Conservation (phyloP, 2,113 vertebrate genomes). For the Cololabis saira region DNA sequence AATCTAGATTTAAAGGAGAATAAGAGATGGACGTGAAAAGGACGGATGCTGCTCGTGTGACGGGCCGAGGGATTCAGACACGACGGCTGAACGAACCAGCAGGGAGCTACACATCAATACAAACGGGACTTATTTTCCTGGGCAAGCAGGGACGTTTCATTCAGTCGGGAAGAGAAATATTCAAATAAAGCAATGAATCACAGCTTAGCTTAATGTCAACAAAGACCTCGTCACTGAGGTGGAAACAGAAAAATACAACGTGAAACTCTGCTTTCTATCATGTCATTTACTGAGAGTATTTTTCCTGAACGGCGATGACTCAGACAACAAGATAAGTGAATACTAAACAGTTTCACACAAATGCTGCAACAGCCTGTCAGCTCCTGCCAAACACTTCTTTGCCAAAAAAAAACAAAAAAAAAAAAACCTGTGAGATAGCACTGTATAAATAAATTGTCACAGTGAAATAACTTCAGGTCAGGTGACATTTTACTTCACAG, state of each 20-base stretch:
- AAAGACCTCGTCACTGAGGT: too few species aligned
- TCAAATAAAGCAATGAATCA: neutral
- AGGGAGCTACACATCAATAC: neutral
- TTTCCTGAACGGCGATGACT: neutral
- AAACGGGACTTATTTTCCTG: neutral
- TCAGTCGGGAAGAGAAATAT: too few species aligned
- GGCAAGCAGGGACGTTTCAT: neutral
- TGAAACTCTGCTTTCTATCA: too few species aligned
- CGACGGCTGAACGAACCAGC: neutral
- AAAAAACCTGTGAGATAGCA: neutral
- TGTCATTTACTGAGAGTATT: too few species aligned
- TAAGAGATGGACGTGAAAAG: neutral
- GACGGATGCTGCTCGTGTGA: neutral
- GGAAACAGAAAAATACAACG: neutral
- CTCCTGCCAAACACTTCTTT: neutral
- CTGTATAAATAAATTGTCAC: neutral
- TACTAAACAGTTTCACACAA: neutral
- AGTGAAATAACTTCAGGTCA: neutral
- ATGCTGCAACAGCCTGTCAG: neutral
- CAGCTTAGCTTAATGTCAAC: neutral
- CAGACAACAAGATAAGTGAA: neutral
- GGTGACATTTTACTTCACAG: neutral
- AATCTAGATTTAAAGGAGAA: too few species aligned
- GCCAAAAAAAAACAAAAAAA: too few species aligned
- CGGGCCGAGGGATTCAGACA: neutral